phyloP scores from a whole-genome alignment of 2,888 invertebrate species.

The Chloromyia formosa region DNA sequence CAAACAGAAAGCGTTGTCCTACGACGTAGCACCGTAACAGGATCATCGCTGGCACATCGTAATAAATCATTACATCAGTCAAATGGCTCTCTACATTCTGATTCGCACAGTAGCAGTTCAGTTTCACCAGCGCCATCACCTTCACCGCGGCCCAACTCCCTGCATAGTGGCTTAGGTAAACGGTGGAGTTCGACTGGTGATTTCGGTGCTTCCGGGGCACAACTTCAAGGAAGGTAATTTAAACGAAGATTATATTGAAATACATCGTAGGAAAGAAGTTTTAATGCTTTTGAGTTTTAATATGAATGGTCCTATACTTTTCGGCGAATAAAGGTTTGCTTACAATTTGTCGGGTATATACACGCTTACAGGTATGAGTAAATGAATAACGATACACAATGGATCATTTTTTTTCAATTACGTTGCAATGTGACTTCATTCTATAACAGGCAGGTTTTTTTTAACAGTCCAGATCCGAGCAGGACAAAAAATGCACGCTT shows the following conservation, averaged over 20 bases:
- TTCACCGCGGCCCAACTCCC: constrained; percentile 76
- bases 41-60: constrained; percentile 71
- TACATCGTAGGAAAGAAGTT: neutral
- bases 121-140: constrained; percentile 85
- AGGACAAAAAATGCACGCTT: too few relatives aligned
- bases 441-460: too few relatives aligned
- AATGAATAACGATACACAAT: too few relatives aligned
- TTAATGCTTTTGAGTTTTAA: too few relatives aligned
- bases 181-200: constrained; percentile 87
- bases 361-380: too few relatives aligned
- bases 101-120: constrained; percentile 83
- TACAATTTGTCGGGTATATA: too few relatives aligned
- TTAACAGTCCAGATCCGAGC: too few relatives aligned
- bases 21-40: constrained; percentile 52
- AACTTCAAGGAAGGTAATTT: constrained; percentile 63
- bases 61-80: constrained; percentile 73
- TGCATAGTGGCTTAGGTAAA: constrained; percentile 71
- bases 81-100: constrained; percentile 82
- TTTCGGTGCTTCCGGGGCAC: constrained; percentile 67
- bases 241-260: too few relatives aligned
- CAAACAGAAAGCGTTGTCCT: constrained; percentile 46
- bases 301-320: too few relatives aligned
- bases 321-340: too few relatives aligned
- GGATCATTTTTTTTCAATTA: too few relatives aligned
- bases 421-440: too few relatives aligned